A percentile compares a stretch with the other conserved stretches of the same genome.
Evolutionary conservation across 2,113 vertebrate species (phyloP).

Genomic region (Lipotes vexillifer): DNA sequence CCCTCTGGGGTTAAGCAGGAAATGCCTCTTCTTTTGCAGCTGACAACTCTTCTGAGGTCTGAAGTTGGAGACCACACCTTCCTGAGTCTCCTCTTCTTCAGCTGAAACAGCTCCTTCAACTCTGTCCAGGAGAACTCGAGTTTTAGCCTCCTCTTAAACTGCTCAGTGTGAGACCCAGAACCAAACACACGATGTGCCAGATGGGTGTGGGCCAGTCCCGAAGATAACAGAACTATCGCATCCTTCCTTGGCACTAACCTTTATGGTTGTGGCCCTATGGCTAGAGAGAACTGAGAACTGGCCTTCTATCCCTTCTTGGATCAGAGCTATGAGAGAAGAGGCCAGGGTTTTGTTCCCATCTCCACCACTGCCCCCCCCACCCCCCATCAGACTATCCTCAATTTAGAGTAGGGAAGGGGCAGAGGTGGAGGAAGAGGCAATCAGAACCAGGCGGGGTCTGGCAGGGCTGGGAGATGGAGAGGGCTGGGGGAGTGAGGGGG

Average conservation of each 20-base stretch:
- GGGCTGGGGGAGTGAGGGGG: not conserved
- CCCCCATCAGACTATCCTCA: not conserved
- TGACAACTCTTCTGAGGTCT: not conserved
- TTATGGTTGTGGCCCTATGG: not conserved
- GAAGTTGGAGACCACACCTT: not conserved
- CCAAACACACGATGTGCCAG: not conserved
- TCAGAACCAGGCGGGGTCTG: not conserved
- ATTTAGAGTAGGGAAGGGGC: not conserved
- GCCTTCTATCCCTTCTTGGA: not conserved
- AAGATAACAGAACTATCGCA: not conserved
- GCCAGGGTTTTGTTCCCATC: not conserved
- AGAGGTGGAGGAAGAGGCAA: not conserved
- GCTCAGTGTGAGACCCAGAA: not conserved
- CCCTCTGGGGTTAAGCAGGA: not conserved
- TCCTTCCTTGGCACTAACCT: not conserved
- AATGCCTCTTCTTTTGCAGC: not conserved
- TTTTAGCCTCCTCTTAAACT: not conserved
- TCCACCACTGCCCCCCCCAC: not conserved
- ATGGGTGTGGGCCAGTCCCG: not conserved
- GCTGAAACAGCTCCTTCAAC: conserved; percentile 10
- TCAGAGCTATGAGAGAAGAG: conserved; percentile 3
- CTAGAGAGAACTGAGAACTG: not conserved
- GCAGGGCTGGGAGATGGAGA: not conserved
- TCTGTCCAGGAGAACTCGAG: not conserved
- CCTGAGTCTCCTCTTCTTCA: not conserved